Conservation (phyloP, 2,797 vertebrate species). For the Smutsia temminckii region DNA sequence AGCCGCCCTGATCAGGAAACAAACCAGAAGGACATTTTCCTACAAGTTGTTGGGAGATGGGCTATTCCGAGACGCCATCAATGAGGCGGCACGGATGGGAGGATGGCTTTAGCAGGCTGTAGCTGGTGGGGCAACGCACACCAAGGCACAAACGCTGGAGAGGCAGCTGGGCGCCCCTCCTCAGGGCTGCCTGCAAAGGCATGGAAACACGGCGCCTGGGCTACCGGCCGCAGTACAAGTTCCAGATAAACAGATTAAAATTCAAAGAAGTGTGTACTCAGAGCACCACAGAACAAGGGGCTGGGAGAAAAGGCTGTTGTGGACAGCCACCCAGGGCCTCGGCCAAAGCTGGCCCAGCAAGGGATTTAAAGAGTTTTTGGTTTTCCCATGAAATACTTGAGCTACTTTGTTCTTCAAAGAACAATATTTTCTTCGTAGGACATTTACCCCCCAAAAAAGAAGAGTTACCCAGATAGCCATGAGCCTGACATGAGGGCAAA, state of each 20-base stretch:
- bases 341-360: slow-evolving; percentile 72
- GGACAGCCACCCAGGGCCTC: slow-evolving; percentile 64
- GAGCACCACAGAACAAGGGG: slow-evolving; percentile 50
- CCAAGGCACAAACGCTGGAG: not conserved
- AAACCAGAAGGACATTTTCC: not conserved
- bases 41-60: not conserved
- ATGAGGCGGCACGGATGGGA: not conserved
- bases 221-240: no score
- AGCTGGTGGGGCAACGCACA: no score
- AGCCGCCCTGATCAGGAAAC: not conserved
- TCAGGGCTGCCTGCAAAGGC: no score
- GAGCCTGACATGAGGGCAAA: slow-evolving; percentile 37
- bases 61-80: not conserved
- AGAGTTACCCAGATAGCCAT: slow-evolving; percentile 24
- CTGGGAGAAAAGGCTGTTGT: slow-evolving; percentile 57
- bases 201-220: no score
- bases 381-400: slow-evolving; percentile 53
- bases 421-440: slow-evolving; percentile 70
- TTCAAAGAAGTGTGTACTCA: slow-evolving; percentile 13
- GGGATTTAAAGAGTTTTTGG: slow-evolving; percentile 73
- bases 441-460: slow-evolving; percentile 51
- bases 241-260: no score
- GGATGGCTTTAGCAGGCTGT: no score
- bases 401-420: slow-evolving; percentile 56
- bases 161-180: no score